Conservation (phyloP, 2,797 vertebrate species). For the Meda fulgida region DNA sequence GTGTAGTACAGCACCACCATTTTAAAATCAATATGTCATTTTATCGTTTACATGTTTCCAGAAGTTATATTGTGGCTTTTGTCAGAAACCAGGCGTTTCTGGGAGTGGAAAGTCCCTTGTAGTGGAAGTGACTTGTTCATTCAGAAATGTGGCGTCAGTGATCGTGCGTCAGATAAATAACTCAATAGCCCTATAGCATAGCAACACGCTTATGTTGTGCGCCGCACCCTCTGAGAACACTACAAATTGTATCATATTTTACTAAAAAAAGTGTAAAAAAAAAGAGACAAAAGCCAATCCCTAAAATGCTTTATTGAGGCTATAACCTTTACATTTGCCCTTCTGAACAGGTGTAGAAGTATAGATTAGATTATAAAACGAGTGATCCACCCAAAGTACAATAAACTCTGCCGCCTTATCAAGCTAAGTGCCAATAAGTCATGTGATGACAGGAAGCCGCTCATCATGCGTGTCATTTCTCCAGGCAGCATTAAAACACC, state of each 20-base stretch:
- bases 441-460: constrained; percentile 2
- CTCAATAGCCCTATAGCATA: constrained; percentile 49
- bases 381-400: constrained; percentile 43
- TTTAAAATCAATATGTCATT: no score
- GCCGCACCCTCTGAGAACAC: neutral
- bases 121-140: constrained; percentile 51
- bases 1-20: neutral
- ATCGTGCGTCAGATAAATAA: constrained; percentile 38
- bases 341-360: constrained; percentile 38
- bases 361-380: constrained; percentile 24
- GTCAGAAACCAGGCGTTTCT: constrained; percentile 51
- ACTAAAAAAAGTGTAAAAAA: neutral
- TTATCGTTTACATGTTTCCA: neutral
- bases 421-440: neutral
- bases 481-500: neutral
- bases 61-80: constrained; percentile 47
- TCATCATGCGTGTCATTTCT: neutral
- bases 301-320: constrained; percentile 17
- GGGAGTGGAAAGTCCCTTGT: constrained; percentile 44
- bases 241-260: neutral
- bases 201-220: constrained; percentile 3
- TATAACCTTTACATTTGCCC: constrained; percentile 18
- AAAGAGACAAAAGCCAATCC: neutral
- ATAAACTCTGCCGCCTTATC: constrained; percentile 14
- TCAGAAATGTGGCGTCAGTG: constrained; percentile 58